phyloP scores from a whole-genome alignment of 2,113 vertebrate genomes.

The Tyrannus savana region DNA sequence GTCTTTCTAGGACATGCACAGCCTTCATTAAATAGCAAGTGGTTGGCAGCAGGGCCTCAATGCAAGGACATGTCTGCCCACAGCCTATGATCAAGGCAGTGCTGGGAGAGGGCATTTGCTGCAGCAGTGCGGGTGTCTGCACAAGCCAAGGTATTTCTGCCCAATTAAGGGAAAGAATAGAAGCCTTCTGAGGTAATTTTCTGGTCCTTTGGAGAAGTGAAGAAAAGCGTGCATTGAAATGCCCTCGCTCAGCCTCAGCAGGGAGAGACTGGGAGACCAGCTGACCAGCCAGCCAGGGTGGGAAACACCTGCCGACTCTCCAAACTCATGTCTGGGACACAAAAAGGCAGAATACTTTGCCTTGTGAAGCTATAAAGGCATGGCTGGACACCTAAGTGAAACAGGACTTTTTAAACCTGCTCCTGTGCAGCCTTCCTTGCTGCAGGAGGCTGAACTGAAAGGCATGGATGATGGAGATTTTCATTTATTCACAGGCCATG shows the following conservation, averaged over 20 bases:
- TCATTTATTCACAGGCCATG: not conserved
- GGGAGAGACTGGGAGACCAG: not conserved
- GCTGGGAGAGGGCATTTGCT: not conserved
- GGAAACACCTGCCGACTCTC: not conserved
- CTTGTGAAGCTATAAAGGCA: not conserved
- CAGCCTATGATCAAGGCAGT: not conserved
- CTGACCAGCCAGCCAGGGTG: not conserved
- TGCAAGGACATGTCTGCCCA: not conserved
- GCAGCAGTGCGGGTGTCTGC: not conserved
- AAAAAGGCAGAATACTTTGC: not conserved
- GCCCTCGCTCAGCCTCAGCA: not conserved
- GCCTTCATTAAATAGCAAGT: not conserved
- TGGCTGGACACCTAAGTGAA: not conserved
- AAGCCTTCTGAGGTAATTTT: slow-evolving; percentile 18
- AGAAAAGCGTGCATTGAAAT: not conserved
- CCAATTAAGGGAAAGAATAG: slow-evolving; percentile 41
- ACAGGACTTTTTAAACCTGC: not conserved
- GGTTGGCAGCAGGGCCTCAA: slow-evolving; percentile 8
- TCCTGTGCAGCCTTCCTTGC: not conserved
- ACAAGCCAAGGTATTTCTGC: slow-evolving; percentile 27
- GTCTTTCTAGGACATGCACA: not conserved
- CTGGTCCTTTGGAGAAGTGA: not conserved
- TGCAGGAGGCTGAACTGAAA: not conserved
- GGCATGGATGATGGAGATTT: not conserved
- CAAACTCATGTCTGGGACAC: not conserved